Conservation (phyloP, 2,797 vertebrate species). For the Heliangelus exortis region DNA sequence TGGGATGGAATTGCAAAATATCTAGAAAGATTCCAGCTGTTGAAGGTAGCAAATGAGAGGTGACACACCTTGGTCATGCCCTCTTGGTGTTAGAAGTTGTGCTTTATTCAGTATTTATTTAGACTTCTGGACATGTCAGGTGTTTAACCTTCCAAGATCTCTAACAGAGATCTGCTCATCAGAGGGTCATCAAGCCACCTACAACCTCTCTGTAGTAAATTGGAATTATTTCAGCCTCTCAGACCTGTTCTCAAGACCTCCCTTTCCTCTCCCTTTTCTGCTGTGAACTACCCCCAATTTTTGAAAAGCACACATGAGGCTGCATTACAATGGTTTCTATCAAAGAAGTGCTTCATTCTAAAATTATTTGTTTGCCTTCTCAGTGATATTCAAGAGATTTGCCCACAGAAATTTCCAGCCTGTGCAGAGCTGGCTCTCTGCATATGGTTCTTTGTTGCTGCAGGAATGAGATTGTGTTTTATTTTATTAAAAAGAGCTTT, state of each 20-base stretch:
- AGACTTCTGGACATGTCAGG: not conserved
- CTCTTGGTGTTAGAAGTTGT: not conserved
- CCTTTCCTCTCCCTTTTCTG: not conserved
- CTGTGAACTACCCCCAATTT: not conserved
- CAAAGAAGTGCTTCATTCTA: not conserved
- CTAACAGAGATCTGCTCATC: not conserved
- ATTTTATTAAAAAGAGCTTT: not conserved
- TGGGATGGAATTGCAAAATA: not conserved
- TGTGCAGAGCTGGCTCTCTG: not conserved
- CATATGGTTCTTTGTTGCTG: not conserved
- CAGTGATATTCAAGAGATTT: not conserved
- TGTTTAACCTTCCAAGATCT: no score
- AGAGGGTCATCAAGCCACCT: not conserved
- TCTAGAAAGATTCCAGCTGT: not conserved
- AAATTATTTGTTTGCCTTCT: not conserved
- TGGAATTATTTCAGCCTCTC: not conserved
- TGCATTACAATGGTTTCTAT: not conserved
- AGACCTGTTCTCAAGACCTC: not conserved
- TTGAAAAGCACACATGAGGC: rapidly evolving
- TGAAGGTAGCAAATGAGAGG: not conserved
- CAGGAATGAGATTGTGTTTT: not conserved
- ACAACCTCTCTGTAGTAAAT: rapidly evolving
- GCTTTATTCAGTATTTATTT: not conserved
- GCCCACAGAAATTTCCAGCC: not conserved
- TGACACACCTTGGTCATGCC: not conserved